Conservation (phyloP, 53 echinoderm and acorn worm species). For the Zoroaster sp. region DNA sequence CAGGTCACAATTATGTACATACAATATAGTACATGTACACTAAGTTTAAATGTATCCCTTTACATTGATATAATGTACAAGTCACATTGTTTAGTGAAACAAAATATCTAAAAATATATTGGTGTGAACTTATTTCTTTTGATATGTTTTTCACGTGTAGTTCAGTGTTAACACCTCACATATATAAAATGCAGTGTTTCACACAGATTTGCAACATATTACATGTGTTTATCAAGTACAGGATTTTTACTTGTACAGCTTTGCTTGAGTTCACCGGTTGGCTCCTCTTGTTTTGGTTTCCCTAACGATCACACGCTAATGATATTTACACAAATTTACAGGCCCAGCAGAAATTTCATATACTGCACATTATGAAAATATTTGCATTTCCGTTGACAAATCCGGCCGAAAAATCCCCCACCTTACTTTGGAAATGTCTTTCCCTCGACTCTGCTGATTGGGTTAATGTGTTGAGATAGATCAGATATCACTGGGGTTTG, state of each 20-base stretch:
- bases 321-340: background rate
- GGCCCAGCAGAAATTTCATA: background rate
- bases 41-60: too few species aligned
- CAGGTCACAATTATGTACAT: too few species aligned
- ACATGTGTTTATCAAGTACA: background rate
- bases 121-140: too few species aligned
- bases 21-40: too few species aligned
- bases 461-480: slow-evolving; percentile 14
- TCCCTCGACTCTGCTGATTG: background rate
- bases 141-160: too few species aligned
- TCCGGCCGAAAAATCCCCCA: background rate
- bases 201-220: too few species aligned
- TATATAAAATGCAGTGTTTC: too few species aligned
- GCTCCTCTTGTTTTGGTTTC: background rate
- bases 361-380: background rate
- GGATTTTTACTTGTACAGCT: background rate
- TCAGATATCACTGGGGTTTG: background rate
- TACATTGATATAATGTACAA: too few species aligned
- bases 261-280: background rate
- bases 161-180: too few species aligned
- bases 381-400: background rate
- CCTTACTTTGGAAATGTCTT: background rate
- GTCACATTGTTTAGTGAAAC: too few species aligned
- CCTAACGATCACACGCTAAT: background rate
- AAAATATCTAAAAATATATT: too few species aligned